Conservation (phyloP, 2,113 vertebrate species). For the cattle (Bos taurus) region DNA sequence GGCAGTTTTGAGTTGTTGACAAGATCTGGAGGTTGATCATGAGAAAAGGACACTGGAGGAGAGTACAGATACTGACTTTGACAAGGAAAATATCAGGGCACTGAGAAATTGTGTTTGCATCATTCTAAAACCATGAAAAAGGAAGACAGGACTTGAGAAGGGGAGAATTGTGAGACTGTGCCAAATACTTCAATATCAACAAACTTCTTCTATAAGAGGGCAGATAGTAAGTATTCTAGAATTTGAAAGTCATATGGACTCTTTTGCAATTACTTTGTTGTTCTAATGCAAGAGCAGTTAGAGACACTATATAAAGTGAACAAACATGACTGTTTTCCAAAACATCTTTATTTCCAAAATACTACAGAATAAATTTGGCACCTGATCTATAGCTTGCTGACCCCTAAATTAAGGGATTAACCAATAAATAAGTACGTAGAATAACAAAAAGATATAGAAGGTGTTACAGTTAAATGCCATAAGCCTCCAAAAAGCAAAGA, state of each 20-base stretch:
- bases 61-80: neutral
- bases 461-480: neutral
- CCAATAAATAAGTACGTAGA: neutral
- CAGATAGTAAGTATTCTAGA: neutral
- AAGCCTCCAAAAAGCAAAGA: neutral
- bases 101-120: neutral
- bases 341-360: slow-evolving; percentile 2
- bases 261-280: neutral
- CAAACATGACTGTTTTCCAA: neutral
- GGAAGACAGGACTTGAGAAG: neutral
- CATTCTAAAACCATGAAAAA: neutral
- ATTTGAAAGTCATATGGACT: neutral
- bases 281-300: neutral
- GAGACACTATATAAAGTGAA: neutral
- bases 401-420: neutral
- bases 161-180: neutral
- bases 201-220: neutral
- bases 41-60: neutral
- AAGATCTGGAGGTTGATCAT: neutral
- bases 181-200: neutral
- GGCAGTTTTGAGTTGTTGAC: neutral
- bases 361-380: neutral
- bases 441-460: neutral
- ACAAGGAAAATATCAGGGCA: neutral
- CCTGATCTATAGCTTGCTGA: neutral